These are phyloP conservation scores for Myotis myotis DNA, from an alignment of 2,797 vertebrate species.

Conservation along the genomic window DNA sequence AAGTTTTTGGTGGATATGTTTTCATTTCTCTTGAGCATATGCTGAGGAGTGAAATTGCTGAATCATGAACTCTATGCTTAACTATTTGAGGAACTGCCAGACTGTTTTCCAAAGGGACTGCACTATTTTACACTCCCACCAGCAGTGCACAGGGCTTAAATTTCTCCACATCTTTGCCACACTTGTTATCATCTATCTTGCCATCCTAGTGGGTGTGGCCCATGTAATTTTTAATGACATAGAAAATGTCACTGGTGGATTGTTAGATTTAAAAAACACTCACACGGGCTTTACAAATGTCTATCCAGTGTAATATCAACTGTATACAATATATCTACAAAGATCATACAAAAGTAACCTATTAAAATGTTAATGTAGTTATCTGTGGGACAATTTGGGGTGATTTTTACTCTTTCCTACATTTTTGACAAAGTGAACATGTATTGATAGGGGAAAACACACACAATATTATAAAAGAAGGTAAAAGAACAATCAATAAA, in stretches of 20 bases:
- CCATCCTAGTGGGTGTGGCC: neutral
- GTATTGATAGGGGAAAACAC: neutral
- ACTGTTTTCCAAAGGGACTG: neutral
- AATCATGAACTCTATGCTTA: neutral
- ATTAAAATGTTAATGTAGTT: neutral
- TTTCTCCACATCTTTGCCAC: neutral
- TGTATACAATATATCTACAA: neutral
- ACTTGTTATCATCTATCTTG: neutral
- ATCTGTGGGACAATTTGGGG: neutral
- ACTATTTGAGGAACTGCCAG: neutral
- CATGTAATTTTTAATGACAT: neutral
- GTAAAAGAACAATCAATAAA: neutral
- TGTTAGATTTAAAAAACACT: neutral
- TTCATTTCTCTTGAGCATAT: neutral
- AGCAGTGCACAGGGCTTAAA: neutral
- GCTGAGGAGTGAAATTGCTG: neutral
- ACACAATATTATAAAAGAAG: conserved; percentile 1
- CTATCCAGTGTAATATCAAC: neutral
- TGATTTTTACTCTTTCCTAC: conserved; percentile 22
- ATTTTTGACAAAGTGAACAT: neutral
- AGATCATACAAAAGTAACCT: neutral
- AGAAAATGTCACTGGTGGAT: neutral
- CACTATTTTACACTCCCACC: neutral
- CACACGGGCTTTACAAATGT: neutral
- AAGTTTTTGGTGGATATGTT: neutral